Evolutionary conservation across 2,113 vertebrate genomes (phyloP).

Genomic region (Phoxinus phoxinus): DNA sequence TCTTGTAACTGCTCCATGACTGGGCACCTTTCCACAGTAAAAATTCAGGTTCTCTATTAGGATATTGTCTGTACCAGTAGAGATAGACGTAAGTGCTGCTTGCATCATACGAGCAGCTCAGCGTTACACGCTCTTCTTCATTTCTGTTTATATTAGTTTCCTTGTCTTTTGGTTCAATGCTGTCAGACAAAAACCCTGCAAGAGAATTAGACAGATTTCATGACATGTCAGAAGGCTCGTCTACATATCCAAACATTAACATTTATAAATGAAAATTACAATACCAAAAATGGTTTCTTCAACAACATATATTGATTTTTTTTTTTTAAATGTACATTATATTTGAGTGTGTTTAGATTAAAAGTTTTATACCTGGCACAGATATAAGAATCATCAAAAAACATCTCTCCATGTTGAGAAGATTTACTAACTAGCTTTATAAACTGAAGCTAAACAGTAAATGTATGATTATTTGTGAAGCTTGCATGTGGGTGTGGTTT

Average conservation of each 20-base stretch:
- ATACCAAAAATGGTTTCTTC: not conserved
- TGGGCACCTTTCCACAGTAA: not conserved
- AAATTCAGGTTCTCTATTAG: not conserved
- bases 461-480: constrained; percentile 1
- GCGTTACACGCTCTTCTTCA: constrained; percentile 21
- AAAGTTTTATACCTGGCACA: not conserved
- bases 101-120: constrained; percentile 3
- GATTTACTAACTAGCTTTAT: not conserved
- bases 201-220: not conserved
- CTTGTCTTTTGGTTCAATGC: constrained; percentile 1
- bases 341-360: not conserved
- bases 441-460: not conserved
- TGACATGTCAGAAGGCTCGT: not conserved
- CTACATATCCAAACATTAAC: not conserved
- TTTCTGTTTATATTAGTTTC: not conserved
- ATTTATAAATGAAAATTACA: not conserved
- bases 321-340: not conserved
- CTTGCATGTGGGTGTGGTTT: not conserved
- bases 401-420: not conserved
- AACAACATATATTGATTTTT: not conserved
- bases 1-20: fast-evolving
- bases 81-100: not conserved
- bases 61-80: constrained; percentile 29
- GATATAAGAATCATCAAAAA: not conserved
- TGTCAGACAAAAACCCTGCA: not conserved